phyloP scores from a whole-genome alignment of 2,888 invertebrate species.

The Clivina fossor region DNA sequence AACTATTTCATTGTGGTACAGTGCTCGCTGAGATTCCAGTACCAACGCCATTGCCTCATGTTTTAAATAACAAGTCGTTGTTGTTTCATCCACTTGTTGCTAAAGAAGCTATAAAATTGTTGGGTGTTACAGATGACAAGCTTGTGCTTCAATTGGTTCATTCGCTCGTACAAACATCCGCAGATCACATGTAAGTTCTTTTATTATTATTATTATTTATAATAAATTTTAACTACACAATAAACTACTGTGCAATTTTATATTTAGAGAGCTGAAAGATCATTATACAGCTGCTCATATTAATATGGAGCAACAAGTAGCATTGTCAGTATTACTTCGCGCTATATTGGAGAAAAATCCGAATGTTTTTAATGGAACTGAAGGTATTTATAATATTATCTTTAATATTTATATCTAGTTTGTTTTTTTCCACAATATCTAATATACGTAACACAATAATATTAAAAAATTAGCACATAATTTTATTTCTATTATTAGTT shows the following conservation, averaged over 20 bases:
- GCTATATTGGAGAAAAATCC: conserved; percentile 87
- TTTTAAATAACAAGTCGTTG: conserved; percentile 87
- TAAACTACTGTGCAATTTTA: too few relatives aligned
- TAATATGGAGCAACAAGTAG: conserved; percentile 72
- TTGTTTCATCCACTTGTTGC: conserved; percentile 92
- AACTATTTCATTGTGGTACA: conserved; percentile 50
- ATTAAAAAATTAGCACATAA: too few relatives aligned
- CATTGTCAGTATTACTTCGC: conserved; percentile 82
- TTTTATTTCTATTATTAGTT: too few relatives aligned
- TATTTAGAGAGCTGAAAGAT: conserved; percentile 81
- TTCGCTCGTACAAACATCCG: conserved; percentile 88
- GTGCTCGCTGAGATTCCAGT: conserved; percentile 96
- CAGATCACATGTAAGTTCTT: conserved; percentile 81
- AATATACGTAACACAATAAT: too few relatives aligned
- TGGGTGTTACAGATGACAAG: conserved; percentile 84
- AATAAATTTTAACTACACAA: too few relatives aligned
- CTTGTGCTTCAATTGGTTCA: conserved; percentile 84
- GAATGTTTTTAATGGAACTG: conserved; percentile 78
- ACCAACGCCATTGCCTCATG: conserved; percentile 88
- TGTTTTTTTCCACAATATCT: too few relatives aligned
- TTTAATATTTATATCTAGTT: too few relatives aligned
- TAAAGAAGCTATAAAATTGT: conserved; percentile 88
- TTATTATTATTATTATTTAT: conserved; percentile 19
- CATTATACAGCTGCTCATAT: conserved; percentile 75
- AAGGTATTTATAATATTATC: conserved; percentile 59